Percentiles rank a stretch among this genome's conserved stretches.
Evolutionary conservation across 2,113 vertebrate genomes (phyloP).

Genomic region (Paraplagusia blochii): DNA sequence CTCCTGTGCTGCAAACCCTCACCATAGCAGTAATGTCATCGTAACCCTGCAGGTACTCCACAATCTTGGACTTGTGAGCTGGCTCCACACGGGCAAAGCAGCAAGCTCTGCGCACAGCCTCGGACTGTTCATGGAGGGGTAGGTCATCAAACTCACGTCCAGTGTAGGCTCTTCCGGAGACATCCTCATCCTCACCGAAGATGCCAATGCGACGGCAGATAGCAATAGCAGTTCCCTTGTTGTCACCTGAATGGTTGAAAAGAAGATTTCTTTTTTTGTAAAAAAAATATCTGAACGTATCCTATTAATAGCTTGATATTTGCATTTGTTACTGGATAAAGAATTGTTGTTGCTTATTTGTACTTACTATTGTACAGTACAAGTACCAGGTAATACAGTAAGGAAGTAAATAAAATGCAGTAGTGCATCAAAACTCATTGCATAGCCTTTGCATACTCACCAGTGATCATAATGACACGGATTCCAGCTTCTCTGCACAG

Average conservation of each 20-base stretch:
- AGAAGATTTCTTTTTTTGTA: no score
- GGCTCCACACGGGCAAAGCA: slow-evolving; percentile 95
- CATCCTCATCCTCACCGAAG: slow-evolving; percentile 76
- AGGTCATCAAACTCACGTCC: slow-evolving; percentile 80
- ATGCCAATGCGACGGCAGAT: slow-evolving; percentile 80
- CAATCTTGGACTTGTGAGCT: slow-evolving; percentile 93
- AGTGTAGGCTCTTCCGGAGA: slow-evolving; percentile 70
- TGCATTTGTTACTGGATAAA: not conserved
- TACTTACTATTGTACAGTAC: no score
- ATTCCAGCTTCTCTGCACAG: slow-evolving; percentile 78
- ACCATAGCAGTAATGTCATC: slow-evolving; percentile 97
- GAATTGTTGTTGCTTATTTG: no score
- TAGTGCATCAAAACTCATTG: no score
- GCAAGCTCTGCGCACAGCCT: slow-evolving; percentile 76
- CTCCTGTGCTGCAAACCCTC: slow-evolving; percentile 24
- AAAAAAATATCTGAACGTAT: no score
- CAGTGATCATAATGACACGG: slow-evolving; percentile 83
- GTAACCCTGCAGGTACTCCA: slow-evolving; percentile 86
- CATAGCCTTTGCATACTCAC: slow-evolving; percentile 46
- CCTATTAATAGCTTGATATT: no score
- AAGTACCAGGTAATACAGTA: no score
- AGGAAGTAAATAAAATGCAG: no score
- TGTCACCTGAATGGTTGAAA: slow-evolving; percentile 72
- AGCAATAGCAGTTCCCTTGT: slow-evolving; percentile 81
- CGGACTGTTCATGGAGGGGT: slow-evolving; percentile 60